These are phyloP conservation scores for Glomeris marginata DNA, from an alignment of 2,888 invertebrate genomes.

Conservation along the genomic window DNA sequence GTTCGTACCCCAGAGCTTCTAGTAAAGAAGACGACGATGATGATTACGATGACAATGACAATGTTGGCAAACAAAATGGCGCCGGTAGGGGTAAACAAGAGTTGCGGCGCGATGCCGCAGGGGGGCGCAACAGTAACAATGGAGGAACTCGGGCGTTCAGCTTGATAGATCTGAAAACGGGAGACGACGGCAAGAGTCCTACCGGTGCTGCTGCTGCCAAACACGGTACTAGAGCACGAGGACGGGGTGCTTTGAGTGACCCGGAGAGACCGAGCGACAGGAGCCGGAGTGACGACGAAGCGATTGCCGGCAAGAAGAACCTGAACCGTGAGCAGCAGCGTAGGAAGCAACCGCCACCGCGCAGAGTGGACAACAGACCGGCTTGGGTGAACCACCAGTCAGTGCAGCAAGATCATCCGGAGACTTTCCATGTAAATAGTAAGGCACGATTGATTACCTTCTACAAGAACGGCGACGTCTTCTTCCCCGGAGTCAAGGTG, in stretches of 20 bases:
- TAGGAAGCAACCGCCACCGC: neutral
- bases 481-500: slow-evolving; percentile 76
- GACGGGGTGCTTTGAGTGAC: neutral
- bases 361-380: neutral
- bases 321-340: slow-evolving; percentile 5
- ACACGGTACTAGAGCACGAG: neutral
- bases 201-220: slow-evolving; percentile 1
- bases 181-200: neutral
- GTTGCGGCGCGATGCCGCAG: neutral
- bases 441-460: slow-evolving; percentile 56
- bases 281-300: neutral
- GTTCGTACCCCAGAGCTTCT: neutral
- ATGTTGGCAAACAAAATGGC: neutral
- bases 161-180: slow-evolving; percentile 6
- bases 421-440: neutral
- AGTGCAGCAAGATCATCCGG: neutral
- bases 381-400: neutral
- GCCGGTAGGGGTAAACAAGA: neutral
- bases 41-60: neutral
- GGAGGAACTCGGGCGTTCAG: slow-evolving; percentile 1
- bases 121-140: neutral
- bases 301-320: neutral
- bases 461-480: slow-evolving; percentile 85
- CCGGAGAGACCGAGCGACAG: neutral
- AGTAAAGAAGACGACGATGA: neutral